Base-by-base conservation (phyloP, 2,113 vertebrate species). In the Cynoglossus semilaevis region DNA sequence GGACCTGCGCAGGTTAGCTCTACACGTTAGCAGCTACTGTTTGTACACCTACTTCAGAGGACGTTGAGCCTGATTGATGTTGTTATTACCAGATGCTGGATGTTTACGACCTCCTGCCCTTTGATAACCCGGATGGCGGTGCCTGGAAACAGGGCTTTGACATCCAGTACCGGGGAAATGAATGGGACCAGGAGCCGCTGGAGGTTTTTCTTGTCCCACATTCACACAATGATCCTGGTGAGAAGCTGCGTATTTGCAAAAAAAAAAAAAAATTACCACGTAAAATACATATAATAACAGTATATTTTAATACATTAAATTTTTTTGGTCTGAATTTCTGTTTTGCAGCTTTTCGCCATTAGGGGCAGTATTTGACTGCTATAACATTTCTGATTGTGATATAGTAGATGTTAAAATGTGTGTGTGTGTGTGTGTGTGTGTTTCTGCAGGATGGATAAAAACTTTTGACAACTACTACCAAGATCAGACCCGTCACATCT, bases 71-170 rank as follows among this genome's bases (percentile, higher is more conserved):
- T 29, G 22, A 16, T 45, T 2, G 6, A 5, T 36, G 29, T 16
- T 8, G 42, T 43, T 15, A 13, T n/a, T n/a, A 16, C 7, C 38
- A 98, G 96, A 92, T 98, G 90, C 83, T 95, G 83, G 92, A 96
- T 70, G 91, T 98, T 55, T 96, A 97, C 29, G 72, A 92, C 51
- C 74, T 96, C 53, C 90, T 98, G 77, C 88, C 91, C 57, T 98
- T 98, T 3, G 93, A 98, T 83, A 98, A 98, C 81, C 91, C 90
- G 22, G 92, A 96, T 73, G 96, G 95, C 43, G 95, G 96, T 1
- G 92, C 91, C 67, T 98, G 96, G 96, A 98, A 97, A 66, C 96
- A 98, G 86, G 96, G 96, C 9, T 98, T 98, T 43, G 92, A 95
- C 40, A 96, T 98, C 71, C 82, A 76, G 7, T 97, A 98, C 72